Conservation (phyloP, 2,113 vertebrate genomes). For the Stictonetta naevosa region DNA sequence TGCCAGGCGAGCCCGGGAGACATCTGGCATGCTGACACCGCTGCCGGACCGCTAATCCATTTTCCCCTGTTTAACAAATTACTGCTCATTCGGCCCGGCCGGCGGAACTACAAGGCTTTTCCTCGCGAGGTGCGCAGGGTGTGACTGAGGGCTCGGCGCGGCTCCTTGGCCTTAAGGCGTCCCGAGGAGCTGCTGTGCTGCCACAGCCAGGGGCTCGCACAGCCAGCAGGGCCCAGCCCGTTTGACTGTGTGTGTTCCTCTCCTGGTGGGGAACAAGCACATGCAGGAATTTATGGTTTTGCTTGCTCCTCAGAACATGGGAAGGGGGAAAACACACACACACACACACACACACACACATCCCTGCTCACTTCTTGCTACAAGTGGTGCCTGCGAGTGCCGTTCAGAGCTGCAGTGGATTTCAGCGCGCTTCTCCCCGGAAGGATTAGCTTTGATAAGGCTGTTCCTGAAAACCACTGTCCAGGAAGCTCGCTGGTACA, state of each 20-base stretch:
- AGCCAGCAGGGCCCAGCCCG: neutral
- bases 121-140: neutral
- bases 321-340: neutral
- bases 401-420: neutral
- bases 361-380: neutral
- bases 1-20: neutral
- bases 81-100: neutral
- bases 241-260: neutral
- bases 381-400: neutral
- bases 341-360: neutral
- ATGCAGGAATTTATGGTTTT: rapidly evolving
- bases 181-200: neutral
- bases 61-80: constrained; percentile 23
- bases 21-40: neutral
- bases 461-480: neutral
- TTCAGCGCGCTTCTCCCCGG: neutral
- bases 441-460: constrained; percentile 3
- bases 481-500: neutral
- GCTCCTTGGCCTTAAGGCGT: neutral
- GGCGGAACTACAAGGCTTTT: neutral
- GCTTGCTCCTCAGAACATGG: neutral
- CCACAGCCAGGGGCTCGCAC: neutral
- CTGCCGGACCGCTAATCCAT: neutral
- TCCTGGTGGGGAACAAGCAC: rapidly evolving
- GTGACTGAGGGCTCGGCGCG: neutral